phyloP scores from a whole-genome alignment of 2,797 vertebrate genomes.

The Molossus alvarezi region DNA sequence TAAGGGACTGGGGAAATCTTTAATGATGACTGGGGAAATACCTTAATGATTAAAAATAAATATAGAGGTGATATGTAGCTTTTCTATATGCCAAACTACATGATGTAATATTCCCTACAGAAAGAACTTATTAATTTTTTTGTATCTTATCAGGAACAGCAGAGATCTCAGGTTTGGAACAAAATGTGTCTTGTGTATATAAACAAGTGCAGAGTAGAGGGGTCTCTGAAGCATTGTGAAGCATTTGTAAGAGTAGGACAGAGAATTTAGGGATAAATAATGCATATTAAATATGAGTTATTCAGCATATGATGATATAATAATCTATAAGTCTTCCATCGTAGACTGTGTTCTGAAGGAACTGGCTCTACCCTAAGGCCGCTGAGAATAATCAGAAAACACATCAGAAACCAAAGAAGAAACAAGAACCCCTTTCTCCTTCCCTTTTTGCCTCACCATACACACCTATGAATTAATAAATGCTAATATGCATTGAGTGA shows the following conservation, averaged over 20 bases:
- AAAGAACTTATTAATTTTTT: constrained; percentile 21
- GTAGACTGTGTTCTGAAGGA: neutral
- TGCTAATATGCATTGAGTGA: neutral
- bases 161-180: constrained; percentile 38
- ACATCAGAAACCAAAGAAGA: neutral
- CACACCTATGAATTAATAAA: neutral
- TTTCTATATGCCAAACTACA: constrained; percentile 35
- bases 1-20: constrained; percentile 1
- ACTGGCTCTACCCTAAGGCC: neutral
- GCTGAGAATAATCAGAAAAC: neutral
- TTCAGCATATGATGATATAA: neutral
- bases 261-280: constrained; percentile 12
- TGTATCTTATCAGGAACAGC: neutral
- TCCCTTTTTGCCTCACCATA: neutral
- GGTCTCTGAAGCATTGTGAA: neutral
- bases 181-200: neutral
- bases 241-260: neutral
- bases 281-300: neutral
- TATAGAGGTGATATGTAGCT: neutral
- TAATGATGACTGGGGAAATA: neutral
- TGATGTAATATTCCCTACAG: neutral
- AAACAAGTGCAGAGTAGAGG: neutral
- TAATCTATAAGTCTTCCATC: neutral
- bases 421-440: neutral
- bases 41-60: constrained; percentile 19